phyloP scores from a whole-genome alignment of 2,888 invertebrate genomes.

The Cerastoderma edule region DNA sequence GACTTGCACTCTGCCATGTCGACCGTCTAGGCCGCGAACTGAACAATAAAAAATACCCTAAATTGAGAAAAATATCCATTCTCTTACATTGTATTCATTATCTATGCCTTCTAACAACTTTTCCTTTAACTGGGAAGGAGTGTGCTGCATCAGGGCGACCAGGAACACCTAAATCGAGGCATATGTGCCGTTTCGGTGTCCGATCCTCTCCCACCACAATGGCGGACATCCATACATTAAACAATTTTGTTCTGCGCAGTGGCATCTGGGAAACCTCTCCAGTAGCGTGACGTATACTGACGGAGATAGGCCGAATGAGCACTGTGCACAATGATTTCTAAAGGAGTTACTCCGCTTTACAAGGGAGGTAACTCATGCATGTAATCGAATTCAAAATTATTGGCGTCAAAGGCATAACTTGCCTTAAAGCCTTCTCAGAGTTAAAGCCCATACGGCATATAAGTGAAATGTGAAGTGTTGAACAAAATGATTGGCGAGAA shows the following conservation, averaged over 20 bases:
- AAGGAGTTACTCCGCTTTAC: slow-evolving; percentile 32
- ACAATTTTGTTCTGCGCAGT: slow-evolving; percentile 75
- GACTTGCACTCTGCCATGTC: slow-evolving; percentile 55
- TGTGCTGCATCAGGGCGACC: slow-evolving; percentile 85
- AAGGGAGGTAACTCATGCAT: slow-evolving; percentile 49
- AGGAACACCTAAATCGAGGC: slow-evolving; percentile 85
- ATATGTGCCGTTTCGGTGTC: slow-evolving; percentile 84
- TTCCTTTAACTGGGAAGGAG: slow-evolving; percentile 92
- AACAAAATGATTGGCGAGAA: too few species aligned
- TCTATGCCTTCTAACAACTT: slow-evolving; percentile 98
- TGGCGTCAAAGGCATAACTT: too few species aligned
- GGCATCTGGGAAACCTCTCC: slow-evolving; percentile 82
- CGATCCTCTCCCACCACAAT: slow-evolving; percentile 85
- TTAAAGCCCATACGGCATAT: too few species aligned
- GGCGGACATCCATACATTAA: slow-evolving; percentile 85
- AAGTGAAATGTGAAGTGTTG: too few species aligned
- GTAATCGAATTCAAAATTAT: too few species aligned
- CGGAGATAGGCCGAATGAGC: slow-evolving; percentile 65
- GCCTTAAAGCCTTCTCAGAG: too few species aligned
- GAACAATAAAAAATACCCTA: slow-evolving; percentile 26
- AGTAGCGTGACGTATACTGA: slow-evolving; percentile 81
- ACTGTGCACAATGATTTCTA: slow-evolving; percentile 52
- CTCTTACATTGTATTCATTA: slow-evolving; percentile 98
- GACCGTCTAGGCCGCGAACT: slow-evolving; percentile 48
- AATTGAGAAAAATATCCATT: slow-evolving; percentile 34